Evolutionary conservation across 2,113 vertebrate species (phyloP), one percentile per base, ranked within the genome.

Genomic region (Empidonax traillii): DNA sequence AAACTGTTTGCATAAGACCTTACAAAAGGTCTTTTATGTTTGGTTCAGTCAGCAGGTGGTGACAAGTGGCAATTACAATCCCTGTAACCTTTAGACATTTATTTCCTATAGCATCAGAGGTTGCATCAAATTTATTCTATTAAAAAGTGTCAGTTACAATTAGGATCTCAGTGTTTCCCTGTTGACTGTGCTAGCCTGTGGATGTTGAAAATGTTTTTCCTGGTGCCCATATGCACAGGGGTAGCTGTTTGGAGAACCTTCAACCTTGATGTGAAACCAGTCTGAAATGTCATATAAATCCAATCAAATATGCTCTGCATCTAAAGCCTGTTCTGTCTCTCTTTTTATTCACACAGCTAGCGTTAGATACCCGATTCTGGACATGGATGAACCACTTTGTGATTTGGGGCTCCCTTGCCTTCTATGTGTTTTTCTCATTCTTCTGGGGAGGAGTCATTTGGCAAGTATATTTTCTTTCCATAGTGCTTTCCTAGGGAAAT

Each of bases 381-480:
- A 99, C 99, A 0, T 99, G 99, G 99, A 98, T 99, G 97, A 99
- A 99, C 98, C 99, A 99, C 97, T 99, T 99, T 97, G 99, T 99
- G 66, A 99, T 99, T 78, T 99, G 99, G 99, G 99, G 99, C 43
- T 99, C 99, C 66, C 97, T 99, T 96, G 98, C 98, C 82, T 99
- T 99, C 98, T 99, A 99, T 46, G 97, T 99, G 73, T 98, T 99
- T 98, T 99, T 99, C 98, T 99, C 99, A 21, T 99, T 99, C 97
- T 99, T 99, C 97, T 99, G 99, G 99, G 99, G 99, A 98, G 99
- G 99, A 97, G 98, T 99, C 96, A 99, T 99, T 97, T 99, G 99
- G 99, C 98, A 96, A 99, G 98, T 91, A 92, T 8, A 24, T 17
- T 19, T 35, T 44, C 24, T n/a, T 84, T 35, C 16, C 3, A 0